phyloP scores from a whole-genome alignment of 2,113 vertebrate genomes.

The Albula goreensis region DNA sequence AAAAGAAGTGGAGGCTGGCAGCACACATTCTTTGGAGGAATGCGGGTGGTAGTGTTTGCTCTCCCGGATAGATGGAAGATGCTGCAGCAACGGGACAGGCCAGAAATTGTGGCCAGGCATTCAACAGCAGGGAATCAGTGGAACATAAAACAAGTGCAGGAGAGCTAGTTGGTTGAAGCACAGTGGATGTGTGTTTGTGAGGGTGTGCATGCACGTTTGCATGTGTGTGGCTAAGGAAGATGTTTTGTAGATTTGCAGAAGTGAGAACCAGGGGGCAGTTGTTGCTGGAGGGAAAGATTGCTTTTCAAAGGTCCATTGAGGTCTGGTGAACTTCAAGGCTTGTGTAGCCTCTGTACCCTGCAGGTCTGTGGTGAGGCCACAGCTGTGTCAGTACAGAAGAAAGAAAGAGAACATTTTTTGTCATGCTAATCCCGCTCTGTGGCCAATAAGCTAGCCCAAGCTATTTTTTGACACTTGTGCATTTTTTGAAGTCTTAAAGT shows the following conservation, averaged over 20 bases:
- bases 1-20: no score
- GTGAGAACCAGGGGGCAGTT: neutral
- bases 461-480: constrained; percentile 11
- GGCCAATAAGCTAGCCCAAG: neutral
- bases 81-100: no score
- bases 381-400: constrained; percentile 22
- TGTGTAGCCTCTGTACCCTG: neutral
- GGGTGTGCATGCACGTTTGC: neutral
- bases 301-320: neutral
- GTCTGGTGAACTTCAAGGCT: neutral
- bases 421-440: constrained; percentile 3
- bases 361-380: neutral
- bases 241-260: neutral
- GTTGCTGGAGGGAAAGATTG: neutral
- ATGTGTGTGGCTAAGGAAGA: neutral
- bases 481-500: constrained; percentile 20
- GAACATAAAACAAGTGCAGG: no score
- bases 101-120: no score
- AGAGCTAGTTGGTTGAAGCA: no score
- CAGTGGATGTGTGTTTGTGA: no score
- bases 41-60: no score
- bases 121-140: no score
- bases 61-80: no score
- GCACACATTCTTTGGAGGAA: no score
- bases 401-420: constrained; percentile 1